Percentiles rank a stretch among this genome's conserved stretches.
These are phyloP conservation scores for Mobula birostris DNA, from an alignment of 2,113 vertebrate genomes.

Conservation along the genomic window DNA sequence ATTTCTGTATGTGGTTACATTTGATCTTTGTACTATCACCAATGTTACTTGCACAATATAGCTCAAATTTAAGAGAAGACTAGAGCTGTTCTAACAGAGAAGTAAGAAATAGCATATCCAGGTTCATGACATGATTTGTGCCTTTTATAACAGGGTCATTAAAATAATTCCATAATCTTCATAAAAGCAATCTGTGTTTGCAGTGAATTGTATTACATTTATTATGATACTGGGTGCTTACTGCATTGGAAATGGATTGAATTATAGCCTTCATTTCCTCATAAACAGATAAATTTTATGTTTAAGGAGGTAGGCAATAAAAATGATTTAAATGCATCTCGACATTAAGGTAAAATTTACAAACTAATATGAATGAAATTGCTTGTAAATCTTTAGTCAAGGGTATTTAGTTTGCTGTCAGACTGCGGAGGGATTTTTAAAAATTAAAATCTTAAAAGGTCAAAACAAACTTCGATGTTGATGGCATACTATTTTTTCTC, in stretches of 20 bases:
- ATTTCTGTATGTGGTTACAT: too few species aligned
- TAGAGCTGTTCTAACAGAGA: not conserved
- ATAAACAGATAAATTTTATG: not conserved
- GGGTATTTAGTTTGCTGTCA: not conserved
- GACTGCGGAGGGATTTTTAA: not conserved
- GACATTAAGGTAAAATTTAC: slow-evolving; percentile 9
- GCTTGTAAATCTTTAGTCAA: slow-evolving; percentile 22
- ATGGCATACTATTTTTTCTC: not conserved
- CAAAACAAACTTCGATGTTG: not conserved
- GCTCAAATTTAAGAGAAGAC: not conserved
- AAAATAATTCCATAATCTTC: not conserved
- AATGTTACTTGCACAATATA: not conserved
- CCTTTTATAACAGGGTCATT: not conserved
- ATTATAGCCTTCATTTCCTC: not conserved
- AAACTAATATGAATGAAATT: not conserved
- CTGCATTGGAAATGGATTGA: not conserved
- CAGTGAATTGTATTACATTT: not conserved
- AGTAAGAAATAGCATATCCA: not conserved
- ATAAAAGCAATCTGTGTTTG: not conserved
- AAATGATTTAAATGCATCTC: not conserved
- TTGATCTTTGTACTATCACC: too few species aligned
- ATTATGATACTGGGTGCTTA: not conserved
- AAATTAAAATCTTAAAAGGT: not conserved
- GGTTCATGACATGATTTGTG: not conserved
- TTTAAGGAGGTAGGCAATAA: not conserved